Base-by-base conservation (phyloP, 2,888 invertebrate species). In the Dexiosoma caninum region DNA sequence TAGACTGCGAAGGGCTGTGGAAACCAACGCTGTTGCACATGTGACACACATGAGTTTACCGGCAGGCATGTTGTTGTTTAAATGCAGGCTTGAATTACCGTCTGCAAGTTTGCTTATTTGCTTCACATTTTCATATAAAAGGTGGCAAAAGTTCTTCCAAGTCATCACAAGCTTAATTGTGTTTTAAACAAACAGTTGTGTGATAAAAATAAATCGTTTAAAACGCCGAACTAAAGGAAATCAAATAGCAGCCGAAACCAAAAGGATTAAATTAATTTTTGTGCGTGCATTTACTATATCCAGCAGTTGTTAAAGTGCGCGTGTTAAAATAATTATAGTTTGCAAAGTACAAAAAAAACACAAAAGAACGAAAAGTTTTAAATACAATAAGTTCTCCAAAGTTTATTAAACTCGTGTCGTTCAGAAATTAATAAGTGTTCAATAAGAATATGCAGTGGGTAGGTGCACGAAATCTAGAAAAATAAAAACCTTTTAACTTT, bases 131-230 rank as follows among this genome's bases (percentile, higher is more conserved):
- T 49, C 21, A 62, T 81, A 81, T 81, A 81, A 69, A 81, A 77
- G 72, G 4, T 40, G 53, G 44, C 72, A 51, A 62, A 72, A 77
- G 72, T 62, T 69, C 67, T 62, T 77, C 72, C 23, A 78, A 83
- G 72, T 30, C 64, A 84, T 79, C 84, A 84, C 74, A 83, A 83
- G 82, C 83, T 79, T 82, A 81, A 67, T 78, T 80, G 62, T 81
- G 81, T 78, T 83, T 81, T 69, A 67, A 51, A 72, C 46, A 64
- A 82, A 51, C 74, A 83, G 84, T 83, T 78, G 79, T 78, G 75
- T 75, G 81, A 64, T 77, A 80, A 64, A 74, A 67, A 21, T 57
- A 70, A 64, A 71, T 57, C 72, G 72, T 81, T 21, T 57, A 49
- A 72, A 37, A 57, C 64, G 53, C 27, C 30, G 12, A 53, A 19